A percentile compares a stretch with the other conserved stretches of the same genome.
Evolutionary conservation across 2,797 vertebrate species (phyloP).

Genomic region (Rhinatrema bivittatum): DNA sequence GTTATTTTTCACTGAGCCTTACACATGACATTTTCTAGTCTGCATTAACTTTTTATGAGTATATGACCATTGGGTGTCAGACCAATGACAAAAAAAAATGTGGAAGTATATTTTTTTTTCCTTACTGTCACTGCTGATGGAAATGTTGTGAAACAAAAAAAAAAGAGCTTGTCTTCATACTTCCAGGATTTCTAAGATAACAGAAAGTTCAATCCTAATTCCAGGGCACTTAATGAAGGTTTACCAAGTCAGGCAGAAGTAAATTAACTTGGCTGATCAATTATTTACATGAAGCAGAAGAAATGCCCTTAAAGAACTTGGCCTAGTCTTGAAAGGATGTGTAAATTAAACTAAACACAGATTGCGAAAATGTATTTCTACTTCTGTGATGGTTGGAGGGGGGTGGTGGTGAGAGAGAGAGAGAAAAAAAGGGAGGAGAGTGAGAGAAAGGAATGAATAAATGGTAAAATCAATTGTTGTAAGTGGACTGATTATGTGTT

Average conservation of each 20-base stretch:
- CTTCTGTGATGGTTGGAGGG: no score
- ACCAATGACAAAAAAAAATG: no score
- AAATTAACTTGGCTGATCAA: slow-evolving; percentile 94
- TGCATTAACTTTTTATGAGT: no score
- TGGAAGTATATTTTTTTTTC: no score
- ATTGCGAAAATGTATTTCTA: slow-evolving; percentile 68
- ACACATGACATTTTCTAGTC: no score
- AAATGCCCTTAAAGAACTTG: slow-evolving; percentile 88
- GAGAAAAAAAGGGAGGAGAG: no score
- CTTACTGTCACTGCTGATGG: no score
- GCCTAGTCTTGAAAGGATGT: slow-evolving; percentile 71
- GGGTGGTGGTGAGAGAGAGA: no score
- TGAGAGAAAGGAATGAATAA: slow-evolving; percentile 36
- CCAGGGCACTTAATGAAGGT: slow-evolving; percentile 85
- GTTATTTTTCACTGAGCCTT: no score
- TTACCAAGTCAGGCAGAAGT: slow-evolving; percentile 91
- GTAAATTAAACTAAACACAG: slow-evolving; percentile 79
- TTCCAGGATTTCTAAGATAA: slow-evolving; percentile 54
- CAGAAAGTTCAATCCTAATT: slow-evolving; percentile 67
- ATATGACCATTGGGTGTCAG: no score
- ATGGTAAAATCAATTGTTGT: slow-evolving; percentile 36
- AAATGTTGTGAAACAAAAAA: no score
- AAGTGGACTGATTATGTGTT: slow-evolving; percentile 23
- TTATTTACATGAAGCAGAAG: slow-evolving; percentile 96
- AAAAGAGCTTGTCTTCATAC: slow-evolving; percentile 40